These are phyloP conservation scores for Apteryx mantelli DNA, from an alignment of 2,113 vertebrate genomes.

Conservation along the genomic window DNA sequence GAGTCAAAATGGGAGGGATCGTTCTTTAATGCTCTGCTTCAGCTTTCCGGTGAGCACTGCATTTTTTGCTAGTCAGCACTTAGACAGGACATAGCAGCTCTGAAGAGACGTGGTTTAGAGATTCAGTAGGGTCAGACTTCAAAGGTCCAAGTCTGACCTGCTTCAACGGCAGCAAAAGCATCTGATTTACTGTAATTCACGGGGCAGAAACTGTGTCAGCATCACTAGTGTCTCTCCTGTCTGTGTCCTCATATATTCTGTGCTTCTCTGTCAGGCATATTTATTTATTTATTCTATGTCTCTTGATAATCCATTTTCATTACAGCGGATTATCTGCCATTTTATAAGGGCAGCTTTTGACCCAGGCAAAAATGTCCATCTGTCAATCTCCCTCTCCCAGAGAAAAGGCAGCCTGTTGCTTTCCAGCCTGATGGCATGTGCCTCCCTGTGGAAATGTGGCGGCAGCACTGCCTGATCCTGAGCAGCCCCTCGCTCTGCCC, in stretches of 20 bases:
- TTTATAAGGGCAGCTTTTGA: neutral
- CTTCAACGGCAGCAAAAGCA: neutral
- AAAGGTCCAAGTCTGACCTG: neutral
- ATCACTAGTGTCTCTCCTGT: neutral
- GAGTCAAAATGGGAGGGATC: neutral
- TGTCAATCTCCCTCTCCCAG: neutral
- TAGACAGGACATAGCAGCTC: neutral
- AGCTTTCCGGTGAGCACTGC: neutral
- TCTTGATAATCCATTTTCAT: neutral
- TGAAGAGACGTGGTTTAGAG: neutral
- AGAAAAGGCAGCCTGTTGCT: neutral
- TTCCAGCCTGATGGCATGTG: neutral
- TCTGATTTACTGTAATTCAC: accelerated
- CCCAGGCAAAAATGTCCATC: neutral
- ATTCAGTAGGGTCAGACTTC: neutral
- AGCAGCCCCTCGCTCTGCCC: neutral
- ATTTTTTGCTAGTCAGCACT: neutral
- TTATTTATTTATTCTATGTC: neutral
- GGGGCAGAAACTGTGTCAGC: neutral
- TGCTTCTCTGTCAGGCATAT: neutral
- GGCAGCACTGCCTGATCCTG: no score
- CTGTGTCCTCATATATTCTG: neutral
- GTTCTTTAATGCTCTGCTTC: neutral
- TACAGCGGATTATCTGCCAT: neutral
- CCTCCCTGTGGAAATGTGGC: neutral